These are phyloP conservation scores for Allacma fusca DNA, from an alignment of 2,888 invertebrate genomes.

Conservation along the genomic window DNA sequence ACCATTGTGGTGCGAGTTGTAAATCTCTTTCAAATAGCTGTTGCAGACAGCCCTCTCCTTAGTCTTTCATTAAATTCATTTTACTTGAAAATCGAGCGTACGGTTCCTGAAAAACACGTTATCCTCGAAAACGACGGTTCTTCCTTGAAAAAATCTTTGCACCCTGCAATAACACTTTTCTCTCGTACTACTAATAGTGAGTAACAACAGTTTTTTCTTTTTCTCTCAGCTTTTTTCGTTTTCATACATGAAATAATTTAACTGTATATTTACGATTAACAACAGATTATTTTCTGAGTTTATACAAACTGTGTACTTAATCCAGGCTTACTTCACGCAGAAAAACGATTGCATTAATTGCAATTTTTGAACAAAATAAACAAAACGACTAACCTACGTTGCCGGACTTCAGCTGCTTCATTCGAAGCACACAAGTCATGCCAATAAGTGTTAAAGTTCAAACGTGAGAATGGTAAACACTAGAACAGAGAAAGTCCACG, in stretches of 20 bases:
- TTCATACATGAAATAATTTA: neutral
- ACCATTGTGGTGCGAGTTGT: too few species aligned
- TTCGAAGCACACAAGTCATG: slow-evolving; percentile 57
- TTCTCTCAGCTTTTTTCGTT: neutral
- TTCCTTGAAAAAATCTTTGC: too few species aligned
- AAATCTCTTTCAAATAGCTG: too few species aligned
- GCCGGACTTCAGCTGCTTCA: slow-evolving; percentile 54
- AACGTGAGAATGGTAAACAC: slow-evolving; percentile 42
- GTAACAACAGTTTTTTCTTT: too few species aligned
- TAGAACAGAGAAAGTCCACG: slow-evolving; percentile 44
- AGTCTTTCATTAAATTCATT: too few species aligned
- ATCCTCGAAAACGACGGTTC: too few species aligned
- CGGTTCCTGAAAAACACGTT: too few species aligned
- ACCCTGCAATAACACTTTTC: too few species aligned
- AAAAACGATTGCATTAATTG: slow-evolving; percentile 22
- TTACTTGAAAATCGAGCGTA: too few species aligned
- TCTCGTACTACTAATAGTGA: too few species aligned
- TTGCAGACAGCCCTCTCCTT: too few species aligned
- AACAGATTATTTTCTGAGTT: slow-evolving; percentile 11
- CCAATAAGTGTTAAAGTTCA: slow-evolving; percentile 49
- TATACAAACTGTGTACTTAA: neutral
- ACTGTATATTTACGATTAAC: neutral
- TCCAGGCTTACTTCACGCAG: neutral
- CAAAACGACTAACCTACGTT: slow-evolving; percentile 58
- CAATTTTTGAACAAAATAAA: slow-evolving; percentile 36